Percentiles rank a stretch among this genome's conserved stretches.
These are phyloP conservation scores for Sarcophaga caerulescens DNA, from an alignment of 2,888 invertebrate species.

Conservation along the genomic window DNA sequence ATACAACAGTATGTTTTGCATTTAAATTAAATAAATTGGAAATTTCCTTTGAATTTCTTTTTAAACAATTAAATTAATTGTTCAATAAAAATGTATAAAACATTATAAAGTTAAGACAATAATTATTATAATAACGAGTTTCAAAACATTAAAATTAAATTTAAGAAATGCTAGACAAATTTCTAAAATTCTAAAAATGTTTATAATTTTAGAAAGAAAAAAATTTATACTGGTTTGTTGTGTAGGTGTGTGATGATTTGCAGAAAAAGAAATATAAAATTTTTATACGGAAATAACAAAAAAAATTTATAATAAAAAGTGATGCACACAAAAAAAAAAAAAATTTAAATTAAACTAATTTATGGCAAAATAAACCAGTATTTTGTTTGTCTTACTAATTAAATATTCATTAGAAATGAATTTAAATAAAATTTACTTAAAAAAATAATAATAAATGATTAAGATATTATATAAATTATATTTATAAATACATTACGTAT, in stretches of 20 bases:
- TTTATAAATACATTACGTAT: no score
- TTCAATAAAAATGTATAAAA: no score
- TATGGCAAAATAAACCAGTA: background rate
- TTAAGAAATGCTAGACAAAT: no score
- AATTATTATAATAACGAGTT: no score
- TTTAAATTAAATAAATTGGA: no score
- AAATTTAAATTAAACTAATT: background rate
- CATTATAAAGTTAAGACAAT: no score
- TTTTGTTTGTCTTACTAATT: background rate
- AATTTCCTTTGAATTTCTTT: no score
- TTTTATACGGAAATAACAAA: background rate
- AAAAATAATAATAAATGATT: background rate
- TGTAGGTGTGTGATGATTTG: slow-evolving; percentile 3
- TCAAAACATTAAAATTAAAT: no score
- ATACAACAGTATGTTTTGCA: no score
- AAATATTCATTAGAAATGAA: background rate
- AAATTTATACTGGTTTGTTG: background rate
- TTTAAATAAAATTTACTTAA: background rate
- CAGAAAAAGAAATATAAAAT: background rate
- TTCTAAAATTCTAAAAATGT: background rate
- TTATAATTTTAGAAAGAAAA: background rate
- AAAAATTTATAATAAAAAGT: no score
- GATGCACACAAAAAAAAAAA: background rate
- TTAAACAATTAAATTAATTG: no score
- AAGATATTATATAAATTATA: no score